Percentiles rank a stretch among this genome's conserved stretches.
phyloP scores from a whole-genome alignment of 2,797 vertebrate species.

The Poliocrania exsul region DNA sequence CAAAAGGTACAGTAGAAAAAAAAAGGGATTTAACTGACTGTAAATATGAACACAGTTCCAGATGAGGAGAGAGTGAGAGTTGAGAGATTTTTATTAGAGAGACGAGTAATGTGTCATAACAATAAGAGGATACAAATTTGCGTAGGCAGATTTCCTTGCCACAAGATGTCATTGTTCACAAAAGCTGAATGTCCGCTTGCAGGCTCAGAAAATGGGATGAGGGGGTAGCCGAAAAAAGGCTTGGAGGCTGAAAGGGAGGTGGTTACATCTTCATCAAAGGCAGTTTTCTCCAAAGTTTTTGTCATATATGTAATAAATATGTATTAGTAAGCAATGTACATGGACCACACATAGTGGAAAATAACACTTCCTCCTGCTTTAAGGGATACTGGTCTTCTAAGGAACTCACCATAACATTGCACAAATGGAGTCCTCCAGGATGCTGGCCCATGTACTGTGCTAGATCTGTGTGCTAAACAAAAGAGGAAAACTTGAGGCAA shows the following conservation, averaged over 20 bases:
- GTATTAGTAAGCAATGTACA: not conserved
- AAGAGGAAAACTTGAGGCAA: not conserved
- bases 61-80: not conserved
- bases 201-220: not conserved
- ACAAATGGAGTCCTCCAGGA: conserved; percentile 84
- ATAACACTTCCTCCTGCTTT: not conserved
- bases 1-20: not conserved
- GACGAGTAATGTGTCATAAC: not conserved
- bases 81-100: not conserved
- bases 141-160: not conserved
- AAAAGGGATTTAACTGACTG: not conserved
- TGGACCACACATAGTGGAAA: not conserved
- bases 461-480: conserved; percentile 87
- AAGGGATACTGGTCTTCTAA: not conserved
- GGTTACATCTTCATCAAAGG: not conserved
- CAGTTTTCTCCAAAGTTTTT: not conserved
- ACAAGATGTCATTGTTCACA: conserved; percentile 7
- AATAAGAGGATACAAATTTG: not conserved
- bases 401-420: conserved; percentile 83
- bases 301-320: not conserved
- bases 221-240: not conserved
- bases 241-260: not conserved
- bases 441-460: conserved; percentile 89
- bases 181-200: not conserved
- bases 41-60: not conserved